Evolutionary conservation across 2,888 invertebrate genomes (phyloP).

Genomic region (Fragum whitleyi): DNA sequence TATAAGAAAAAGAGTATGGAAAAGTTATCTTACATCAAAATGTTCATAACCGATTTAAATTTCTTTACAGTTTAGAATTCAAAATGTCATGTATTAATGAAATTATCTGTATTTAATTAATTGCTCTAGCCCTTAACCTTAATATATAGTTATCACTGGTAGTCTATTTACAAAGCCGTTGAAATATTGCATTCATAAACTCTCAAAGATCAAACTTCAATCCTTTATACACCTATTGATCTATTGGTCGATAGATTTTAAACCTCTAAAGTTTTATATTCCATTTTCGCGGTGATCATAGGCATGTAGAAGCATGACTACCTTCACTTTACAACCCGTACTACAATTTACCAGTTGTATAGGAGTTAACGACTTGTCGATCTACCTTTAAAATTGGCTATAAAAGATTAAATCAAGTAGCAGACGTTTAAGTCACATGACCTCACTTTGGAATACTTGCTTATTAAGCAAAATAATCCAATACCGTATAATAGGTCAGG

Average conservation of each 20-base stretch:
- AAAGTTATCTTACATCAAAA: no score
- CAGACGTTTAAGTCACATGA: slow-evolving; percentile 21
- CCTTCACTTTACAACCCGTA: neutral
- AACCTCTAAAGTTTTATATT: slow-evolving; percentile 7
- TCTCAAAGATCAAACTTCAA: slow-evolving; percentile 10
- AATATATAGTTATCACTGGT: no score
- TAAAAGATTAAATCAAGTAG: slow-evolving; percentile 29
- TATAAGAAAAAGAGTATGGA: no score
- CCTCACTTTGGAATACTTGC: slow-evolving; percentile 26
- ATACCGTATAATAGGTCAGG: neutral
- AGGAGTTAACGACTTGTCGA: slow-evolving; percentile 9
- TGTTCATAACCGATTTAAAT: no score
- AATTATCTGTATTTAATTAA: no score
- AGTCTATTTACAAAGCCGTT: neutral
- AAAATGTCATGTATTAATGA: no score
- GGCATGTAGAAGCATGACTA: slow-evolving; percentile 18
- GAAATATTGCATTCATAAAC: slow-evolving; percentile 3
- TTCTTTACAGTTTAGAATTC: no score
- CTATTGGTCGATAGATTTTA: slow-evolving; percentile 2
- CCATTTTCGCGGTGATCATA: slow-evolving; percentile 12
- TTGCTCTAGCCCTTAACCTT: no score
- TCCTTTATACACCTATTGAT: slow-evolving; percentile 14
- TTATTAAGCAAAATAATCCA: slow-evolving; percentile 17
- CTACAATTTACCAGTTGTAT: neutral
- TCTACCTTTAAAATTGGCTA: slow-evolving; percentile 18